Percentiles rank a stretch among this genome's conserved stretches.
Evolutionary conservation across 2,113 vertebrate genomes (phyloP).

Genomic region (Notarius quadriscutis): DNA sequence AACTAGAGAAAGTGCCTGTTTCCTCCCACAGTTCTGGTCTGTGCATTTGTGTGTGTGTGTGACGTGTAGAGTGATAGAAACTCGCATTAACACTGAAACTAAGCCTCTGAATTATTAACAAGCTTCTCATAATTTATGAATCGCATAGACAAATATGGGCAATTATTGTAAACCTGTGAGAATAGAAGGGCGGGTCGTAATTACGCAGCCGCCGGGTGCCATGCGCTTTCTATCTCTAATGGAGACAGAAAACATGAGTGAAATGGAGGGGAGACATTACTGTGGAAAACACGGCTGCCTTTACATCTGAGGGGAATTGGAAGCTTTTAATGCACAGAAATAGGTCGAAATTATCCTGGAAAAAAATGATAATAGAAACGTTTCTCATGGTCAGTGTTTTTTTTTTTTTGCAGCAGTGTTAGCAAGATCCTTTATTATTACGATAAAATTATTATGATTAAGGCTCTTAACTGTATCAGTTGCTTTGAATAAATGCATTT

Average conservation of each 20-base stretch:
- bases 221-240: conserved; percentile 30
- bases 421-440: neutral
- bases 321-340: neutral
- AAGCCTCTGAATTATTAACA: conserved; percentile 70
- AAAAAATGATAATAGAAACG: neutral
- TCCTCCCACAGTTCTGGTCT: neutral
- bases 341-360: neutral
- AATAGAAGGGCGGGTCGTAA: conserved; percentile 33
- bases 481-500: neutral
- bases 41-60: neutral
- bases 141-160: conserved; percentile 73
- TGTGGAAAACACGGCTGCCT: neutral
- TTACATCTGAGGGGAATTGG: conserved; percentile 19
- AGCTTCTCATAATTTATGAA: conserved; percentile 71
- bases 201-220: neutral
- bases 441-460: neutral
- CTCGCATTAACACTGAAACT: conserved; percentile 70
- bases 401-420: neutral
- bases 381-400: neutral
- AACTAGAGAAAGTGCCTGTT: neutral
- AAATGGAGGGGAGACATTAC: conserved; percentile 17
- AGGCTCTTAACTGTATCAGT: neutral
- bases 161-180: conserved; percentile 63
- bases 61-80: conserved; percentile 25
- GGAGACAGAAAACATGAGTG: conserved; percentile 21